Base-by-base conservation (phyloP, 2,113 vertebrate species). In the Psilopsiagon aurifrons region DNA sequence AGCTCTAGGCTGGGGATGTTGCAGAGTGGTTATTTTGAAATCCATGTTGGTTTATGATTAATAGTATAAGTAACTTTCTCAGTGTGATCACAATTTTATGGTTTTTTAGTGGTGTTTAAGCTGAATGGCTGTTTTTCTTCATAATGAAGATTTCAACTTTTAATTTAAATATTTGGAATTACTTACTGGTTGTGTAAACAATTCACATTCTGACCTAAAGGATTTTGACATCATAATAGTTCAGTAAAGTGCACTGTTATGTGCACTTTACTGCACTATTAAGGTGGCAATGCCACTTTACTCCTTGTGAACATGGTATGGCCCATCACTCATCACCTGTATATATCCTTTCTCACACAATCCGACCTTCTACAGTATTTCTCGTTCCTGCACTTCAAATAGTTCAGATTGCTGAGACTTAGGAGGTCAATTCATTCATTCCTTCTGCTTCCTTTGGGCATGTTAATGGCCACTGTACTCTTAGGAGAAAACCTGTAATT, bases 311-410 rank as follows among this genome's bases (percentile, higher is more conserved):
- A 46, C 83, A 44, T 8, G 13, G 44, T 68, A 54, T 33, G 11
- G 28, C 69, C 69, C 13, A 11, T 97, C 96, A 94, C 44, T 97
- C 97, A 44, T 81, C 97, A 96, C 96, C 93, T 95, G 59, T 14
- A 37, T 0, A 13, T 67, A 87, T 59, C 82, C 77, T 89, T 94
- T 95, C 95, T 95, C 96, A 78, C 91, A 82, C 52, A 27, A 29
- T 28, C 70, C 55, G 71, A 63, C 70, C 86, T n/a, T 28, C 64
- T 81, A 20, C 74, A 63, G 35, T 9, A 75, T 41, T 57, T 89
- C 94, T 84, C 46, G 6, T 0, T 90, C 86, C 75, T 83, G 33
- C 91, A 39, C 88, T 94, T 91, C 88, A 82, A 47, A 94, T 95
- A 75, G 73, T 80, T 89, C 47, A 76, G 52, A 79, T 83, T 85